These are phyloP conservation scores for Drosophila mojavensis DNA, from an alignment of 1,140 invertebrate genomes.

Conservation along the genomic window DNA sequence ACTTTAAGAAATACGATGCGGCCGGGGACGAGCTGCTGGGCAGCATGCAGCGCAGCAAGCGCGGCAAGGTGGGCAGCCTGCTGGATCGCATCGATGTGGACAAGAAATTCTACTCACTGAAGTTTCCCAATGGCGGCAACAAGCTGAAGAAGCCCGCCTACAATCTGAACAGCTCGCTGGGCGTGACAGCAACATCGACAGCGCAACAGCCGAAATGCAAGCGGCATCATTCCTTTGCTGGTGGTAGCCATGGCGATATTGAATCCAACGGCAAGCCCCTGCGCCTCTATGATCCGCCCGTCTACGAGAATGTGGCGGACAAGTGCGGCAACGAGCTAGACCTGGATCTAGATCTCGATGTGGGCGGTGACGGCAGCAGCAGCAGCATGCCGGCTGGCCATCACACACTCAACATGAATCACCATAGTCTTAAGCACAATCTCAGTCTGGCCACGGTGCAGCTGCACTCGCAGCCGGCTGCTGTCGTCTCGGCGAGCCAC, in stretches of 20 bases:
- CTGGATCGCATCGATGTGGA: slow-evolving; percentile 61
- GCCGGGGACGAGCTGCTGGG: slow-evolving; percentile 41
- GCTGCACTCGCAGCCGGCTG: slow-evolving; percentile 61
- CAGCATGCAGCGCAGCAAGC: slow-evolving; percentile 45
- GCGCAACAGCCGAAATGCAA: slow-evolving; percentile 63
- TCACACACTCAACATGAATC: slow-evolving; percentile 7
- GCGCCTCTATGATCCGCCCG: slow-evolving; percentile 72
- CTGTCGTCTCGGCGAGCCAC: slow-evolving; percentile 40
- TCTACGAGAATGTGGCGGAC: slow-evolving; percentile 85
- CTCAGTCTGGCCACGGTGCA: slow-evolving; percentile 60
- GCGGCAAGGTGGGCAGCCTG: slow-evolving; percentile 29
- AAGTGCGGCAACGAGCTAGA: slow-evolving; percentile 68
- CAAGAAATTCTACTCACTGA: slow-evolving; percentile 81
- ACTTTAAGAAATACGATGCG: slow-evolving; percentile 70
- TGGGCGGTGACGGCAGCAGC: slow-evolving; percentile 31
- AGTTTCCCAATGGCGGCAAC: slow-evolving; percentile 52
- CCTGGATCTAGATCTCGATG: slow-evolving; percentile 15
- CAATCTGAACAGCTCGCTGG: slow-evolving; percentile 46
- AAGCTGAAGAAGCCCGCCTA: slow-evolving; percentile 48
- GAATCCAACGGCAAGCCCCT: slow-evolving; percentile 58
- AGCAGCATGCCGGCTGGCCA: slow-evolving; percentile 3
- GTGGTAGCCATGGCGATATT: slow-evolving; percentile 75
- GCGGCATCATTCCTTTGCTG: slow-evolving; percentile 76
- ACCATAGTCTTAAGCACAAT: slow-evolving; percentile 20
- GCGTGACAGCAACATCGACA: slow-evolving; percentile 14